phyloP scores from a whole-genome alignment of 2,113 vertebrate genomes.

The Calyptommatus sinebrachiatus region DNA sequence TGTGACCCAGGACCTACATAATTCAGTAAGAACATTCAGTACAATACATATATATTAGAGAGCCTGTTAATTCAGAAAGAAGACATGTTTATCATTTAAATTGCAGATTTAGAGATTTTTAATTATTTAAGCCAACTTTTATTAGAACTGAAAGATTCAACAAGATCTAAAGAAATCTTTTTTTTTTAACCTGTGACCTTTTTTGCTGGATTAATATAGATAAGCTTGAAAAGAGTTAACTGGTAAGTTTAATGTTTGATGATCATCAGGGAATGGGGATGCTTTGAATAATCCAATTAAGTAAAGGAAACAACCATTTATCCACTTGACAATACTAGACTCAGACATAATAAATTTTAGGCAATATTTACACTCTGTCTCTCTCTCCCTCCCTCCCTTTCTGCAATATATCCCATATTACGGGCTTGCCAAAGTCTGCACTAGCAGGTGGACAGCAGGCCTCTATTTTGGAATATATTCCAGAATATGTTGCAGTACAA shows the following conservation, averaged over 20 bases:
- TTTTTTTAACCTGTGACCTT: not conserved
- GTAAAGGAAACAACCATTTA: conserved; percentile 35
- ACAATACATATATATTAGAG: not conserved
- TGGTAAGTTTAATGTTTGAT: conserved; percentile 11
- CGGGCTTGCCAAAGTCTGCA: too few species aligned
- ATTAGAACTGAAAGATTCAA: not conserved
- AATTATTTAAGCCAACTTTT: not conserved
- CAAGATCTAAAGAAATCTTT: not conserved
- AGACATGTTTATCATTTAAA: not conserved
- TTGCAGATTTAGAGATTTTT: not conserved
- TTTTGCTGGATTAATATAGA: conserved; percentile 14
- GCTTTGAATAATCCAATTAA: conserved; percentile 46
- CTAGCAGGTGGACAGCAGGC: too few species aligned
- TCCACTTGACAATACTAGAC: conserved; percentile 27
- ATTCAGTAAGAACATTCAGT: not conserved
- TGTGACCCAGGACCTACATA: not conserved
- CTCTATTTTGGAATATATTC: too few species aligned
- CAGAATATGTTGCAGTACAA: too few species aligned
- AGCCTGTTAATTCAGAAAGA: not conserved
- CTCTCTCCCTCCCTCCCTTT: too few species aligned
- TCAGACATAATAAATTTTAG: conserved; percentile 42
- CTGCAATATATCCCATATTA: too few species aligned
- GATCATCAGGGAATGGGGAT: not conserved
- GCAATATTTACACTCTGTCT: not conserved
- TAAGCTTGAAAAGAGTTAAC: not conserved